Evolutionary conservation across 2,797 vertebrate genomes (phyloP).

Genomic region (Anguilla pacifica): DNA sequence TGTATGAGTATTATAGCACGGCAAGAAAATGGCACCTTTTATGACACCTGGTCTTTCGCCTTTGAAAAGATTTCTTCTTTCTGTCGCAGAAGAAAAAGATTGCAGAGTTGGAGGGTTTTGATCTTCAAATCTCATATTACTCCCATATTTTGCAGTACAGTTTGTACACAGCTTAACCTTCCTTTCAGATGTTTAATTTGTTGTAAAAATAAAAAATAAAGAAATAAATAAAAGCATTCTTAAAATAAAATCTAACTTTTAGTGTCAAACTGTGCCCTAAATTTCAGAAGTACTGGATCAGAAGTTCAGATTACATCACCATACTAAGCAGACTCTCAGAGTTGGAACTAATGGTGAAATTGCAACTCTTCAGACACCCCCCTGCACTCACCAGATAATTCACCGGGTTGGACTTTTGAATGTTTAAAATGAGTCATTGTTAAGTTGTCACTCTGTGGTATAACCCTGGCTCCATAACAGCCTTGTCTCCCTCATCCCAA

Average conservation of each 20-base stretch:
- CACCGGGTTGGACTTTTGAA: not conserved
- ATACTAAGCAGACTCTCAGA: not conserved
- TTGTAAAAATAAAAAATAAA: not conserved
- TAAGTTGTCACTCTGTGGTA: not conserved
- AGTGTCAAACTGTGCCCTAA: not conserved
- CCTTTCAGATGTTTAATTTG: not conserved
- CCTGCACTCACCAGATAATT: not conserved
- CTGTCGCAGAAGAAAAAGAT: not conserved
- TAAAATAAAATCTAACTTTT: not conserved
- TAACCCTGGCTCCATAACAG: no score
- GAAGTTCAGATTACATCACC: not conserved
- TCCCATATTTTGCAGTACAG: not conserved
- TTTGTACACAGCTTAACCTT: not conserved
- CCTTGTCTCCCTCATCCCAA: not conserved
- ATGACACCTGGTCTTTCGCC: not conserved
- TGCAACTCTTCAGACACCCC: not conserved
- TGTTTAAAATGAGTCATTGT: not conserved
- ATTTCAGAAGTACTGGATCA: not conserved
- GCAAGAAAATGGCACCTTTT: not conserved
- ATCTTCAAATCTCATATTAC: not conserved
- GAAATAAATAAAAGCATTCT: not conserved
- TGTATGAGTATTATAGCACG: not conserved
- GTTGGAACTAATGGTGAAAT: not conserved
- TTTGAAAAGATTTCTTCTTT: not conserved
- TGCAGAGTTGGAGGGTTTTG: not conserved